A percentile compares a stretch with the other conserved stretches of the same genome.
These are phyloP conservation scores for Idaea biselata DNA, from an alignment of 2,888 invertebrate genomes.

Conservation along the genomic window DNA sequence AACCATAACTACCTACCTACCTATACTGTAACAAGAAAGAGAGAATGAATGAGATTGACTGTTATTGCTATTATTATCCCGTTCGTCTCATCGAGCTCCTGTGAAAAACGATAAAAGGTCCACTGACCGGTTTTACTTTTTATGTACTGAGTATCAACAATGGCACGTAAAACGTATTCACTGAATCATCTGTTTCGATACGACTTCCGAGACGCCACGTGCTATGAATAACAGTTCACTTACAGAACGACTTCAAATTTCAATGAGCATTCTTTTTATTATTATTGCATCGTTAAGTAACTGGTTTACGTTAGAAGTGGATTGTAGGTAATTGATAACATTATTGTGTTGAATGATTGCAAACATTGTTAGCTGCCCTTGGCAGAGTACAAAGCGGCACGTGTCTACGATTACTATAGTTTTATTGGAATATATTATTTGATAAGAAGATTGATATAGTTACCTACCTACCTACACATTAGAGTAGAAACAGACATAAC, in stretches of 20 bases:
- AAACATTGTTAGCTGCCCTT: background rate
- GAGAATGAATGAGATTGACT: slow-evolving; percentile 76
- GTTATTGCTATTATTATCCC: slow-evolving; percentile 76
- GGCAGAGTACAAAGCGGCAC: background rate
- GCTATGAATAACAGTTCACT: slow-evolving; percentile 41
- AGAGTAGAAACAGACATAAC: slow-evolving; percentile 4
- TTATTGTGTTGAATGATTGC: background rate
- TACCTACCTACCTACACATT: background rate
- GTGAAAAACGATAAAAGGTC: slow-evolving; percentile 71
- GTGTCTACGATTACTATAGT: background rate
- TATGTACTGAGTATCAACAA: slow-evolving; percentile 73
- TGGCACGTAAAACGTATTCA: slow-evolving; percentile 75
- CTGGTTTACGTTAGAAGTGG: background rate
- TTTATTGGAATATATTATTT: background rate
- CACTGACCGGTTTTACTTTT: slow-evolving; percentile 77
- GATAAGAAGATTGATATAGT: too few species aligned
- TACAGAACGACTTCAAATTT: slow-evolving; percentile 24
- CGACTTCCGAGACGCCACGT: slow-evolving; percentile 50
- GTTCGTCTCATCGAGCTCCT: slow-evolving; percentile 67
- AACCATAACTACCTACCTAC: slow-evolving; percentile 56
- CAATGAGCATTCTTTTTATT: slow-evolving; percentile 29
- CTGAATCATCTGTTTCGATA: slow-evolving; percentile 65
- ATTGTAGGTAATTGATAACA: background rate
- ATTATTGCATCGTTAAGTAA: slow-evolving; percentile 16
- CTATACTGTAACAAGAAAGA: slow-evolving; percentile 71